Evolutionary conservation across 2,888 invertebrate species (phyloP).

Genomic region (Diarsia mendica): DNA sequence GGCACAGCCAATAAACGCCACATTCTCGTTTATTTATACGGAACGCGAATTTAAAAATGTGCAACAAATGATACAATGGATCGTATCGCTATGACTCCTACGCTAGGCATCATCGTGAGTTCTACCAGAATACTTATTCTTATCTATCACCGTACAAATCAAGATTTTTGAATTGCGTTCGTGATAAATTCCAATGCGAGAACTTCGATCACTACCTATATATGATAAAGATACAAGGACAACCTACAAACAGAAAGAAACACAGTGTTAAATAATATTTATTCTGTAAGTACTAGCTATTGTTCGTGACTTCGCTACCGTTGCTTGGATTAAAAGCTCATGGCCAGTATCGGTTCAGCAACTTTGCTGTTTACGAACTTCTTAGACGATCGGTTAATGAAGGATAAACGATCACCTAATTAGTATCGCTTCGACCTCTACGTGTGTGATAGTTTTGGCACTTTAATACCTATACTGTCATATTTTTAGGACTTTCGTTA

Average conservation of each 20-base stretch:
- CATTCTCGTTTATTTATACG: slow-evolving; percentile 56
- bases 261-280: slow-evolving; percentile 1
- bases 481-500: not conserved
- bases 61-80: slow-evolving; percentile 54
- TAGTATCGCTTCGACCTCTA: not conserved
- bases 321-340: slow-evolving; percentile 7
- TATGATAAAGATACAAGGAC: slow-evolving; percentile 1
- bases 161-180: not conserved
- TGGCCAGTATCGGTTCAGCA: not conserved
- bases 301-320: slow-evolving; percentile 18
- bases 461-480: not conserved
- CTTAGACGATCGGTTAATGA: slow-evolving; percentile 1
- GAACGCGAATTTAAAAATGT: slow-evolving; percentile 55
- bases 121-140: slow-evolving; percentile 5
- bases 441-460: not conserved
- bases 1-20: slow-evolving; percentile 61
- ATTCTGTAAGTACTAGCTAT: not conserved
- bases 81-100: slow-evolving; percentile 46
- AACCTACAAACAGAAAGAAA: not conserved
- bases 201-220: not conserved
- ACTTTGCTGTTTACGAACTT: slow-evolving; percentile 14
- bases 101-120: slow-evolving; percentile 25
- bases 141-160: not conserved
- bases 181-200: not conserved
- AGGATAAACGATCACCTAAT: not conserved